Evolutionary conservation across 2,113 vertebrate species (phyloP).

Genomic region (Peromyscus polionotus): DNA sequence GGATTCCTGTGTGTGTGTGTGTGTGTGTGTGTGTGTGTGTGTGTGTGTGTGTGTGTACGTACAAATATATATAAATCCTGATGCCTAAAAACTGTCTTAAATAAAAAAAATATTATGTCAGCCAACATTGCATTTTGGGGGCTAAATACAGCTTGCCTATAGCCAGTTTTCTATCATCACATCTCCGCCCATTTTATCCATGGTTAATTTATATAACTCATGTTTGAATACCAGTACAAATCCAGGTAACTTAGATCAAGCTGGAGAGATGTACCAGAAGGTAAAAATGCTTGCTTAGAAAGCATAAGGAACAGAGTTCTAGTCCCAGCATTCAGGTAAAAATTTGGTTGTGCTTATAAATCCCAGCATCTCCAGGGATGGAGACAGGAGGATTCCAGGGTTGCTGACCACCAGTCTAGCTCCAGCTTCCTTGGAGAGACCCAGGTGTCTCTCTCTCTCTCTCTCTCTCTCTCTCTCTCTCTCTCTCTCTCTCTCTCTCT

Average conservation of each 20-base stretch:
- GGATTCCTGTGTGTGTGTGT: background rate
- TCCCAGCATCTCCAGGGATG: too few relatives aligned
- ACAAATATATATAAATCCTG: background rate
- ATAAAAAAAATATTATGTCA: background rate
- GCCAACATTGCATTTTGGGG: background rate
- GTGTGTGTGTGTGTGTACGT: accelerated
- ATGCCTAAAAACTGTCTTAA: conserved; percentile 42
- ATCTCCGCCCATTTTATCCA: background rate
- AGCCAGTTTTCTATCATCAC: background rate
- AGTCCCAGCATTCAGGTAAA: too few relatives aligned
- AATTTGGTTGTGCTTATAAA: background rate
- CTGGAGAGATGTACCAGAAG: background rate
- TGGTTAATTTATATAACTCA: conserved; percentile 22
- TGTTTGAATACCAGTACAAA: background rate
- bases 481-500: too few relatives aligned
- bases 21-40: too few relatives aligned
- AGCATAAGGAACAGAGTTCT: background rate
- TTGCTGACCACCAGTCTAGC: background rate
- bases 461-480: too few relatives aligned
- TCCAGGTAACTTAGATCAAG: background rate
- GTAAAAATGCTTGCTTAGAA: background rate
- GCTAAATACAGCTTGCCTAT: background rate
- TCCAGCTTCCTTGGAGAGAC: background rate
- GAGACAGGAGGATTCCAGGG: background rate
- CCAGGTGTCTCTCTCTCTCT: too few relatives aligned